These are phyloP conservation scores for Sinodicranocentrus sp. DNA, from an alignment of 2,888 invertebrate species.

Conservation along the genomic window DNA sequence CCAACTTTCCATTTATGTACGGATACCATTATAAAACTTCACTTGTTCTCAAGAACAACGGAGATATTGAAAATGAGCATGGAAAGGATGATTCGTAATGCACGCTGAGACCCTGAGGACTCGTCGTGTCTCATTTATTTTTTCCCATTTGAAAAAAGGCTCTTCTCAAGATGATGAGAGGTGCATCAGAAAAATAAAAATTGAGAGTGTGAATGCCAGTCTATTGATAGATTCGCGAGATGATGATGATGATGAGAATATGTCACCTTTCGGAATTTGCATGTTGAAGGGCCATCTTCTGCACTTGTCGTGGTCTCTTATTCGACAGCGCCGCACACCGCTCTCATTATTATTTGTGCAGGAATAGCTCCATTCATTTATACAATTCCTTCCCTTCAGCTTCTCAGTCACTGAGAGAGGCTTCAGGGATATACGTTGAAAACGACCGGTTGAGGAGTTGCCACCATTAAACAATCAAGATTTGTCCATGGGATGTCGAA, in stretches of 20 bases:
- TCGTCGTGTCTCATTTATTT: conserved; percentile 62
- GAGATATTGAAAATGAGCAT: not conserved
- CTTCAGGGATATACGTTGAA: not conserved
- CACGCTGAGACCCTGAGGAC: conserved; percentile 62
- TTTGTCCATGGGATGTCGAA: conserved; percentile 72
- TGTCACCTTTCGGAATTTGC: conserved; percentile 32
- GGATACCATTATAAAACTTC: not conserved
- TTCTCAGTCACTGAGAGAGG: not conserved
- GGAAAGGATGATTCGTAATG: conserved; percentile 34
- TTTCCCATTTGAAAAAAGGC: conserved; percentile 32
- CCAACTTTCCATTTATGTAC: conserved; percentile 57
- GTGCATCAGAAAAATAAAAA: not conserved
- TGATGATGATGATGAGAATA: conserved; percentile 1
- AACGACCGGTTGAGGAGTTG: conserved; percentile 43
- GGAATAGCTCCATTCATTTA: too few relatives aligned
- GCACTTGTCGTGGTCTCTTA: not conserved
- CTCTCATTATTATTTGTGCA: not conserved
- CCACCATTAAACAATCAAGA: conserved; percentile 65
- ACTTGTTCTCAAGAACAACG: not conserved
- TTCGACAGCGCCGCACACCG: not conserved
- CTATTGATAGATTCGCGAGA: not conserved
- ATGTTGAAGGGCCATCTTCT: conserved; percentile 47
- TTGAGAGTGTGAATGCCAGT: not conserved
- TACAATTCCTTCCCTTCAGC: too few relatives aligned
- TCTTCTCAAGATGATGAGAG: not conserved